These are phyloP conservation scores for Rhinella marina DNA, from an alignment of 2,797 vertebrate genomes.

Conservation along the genomic window DNA sequence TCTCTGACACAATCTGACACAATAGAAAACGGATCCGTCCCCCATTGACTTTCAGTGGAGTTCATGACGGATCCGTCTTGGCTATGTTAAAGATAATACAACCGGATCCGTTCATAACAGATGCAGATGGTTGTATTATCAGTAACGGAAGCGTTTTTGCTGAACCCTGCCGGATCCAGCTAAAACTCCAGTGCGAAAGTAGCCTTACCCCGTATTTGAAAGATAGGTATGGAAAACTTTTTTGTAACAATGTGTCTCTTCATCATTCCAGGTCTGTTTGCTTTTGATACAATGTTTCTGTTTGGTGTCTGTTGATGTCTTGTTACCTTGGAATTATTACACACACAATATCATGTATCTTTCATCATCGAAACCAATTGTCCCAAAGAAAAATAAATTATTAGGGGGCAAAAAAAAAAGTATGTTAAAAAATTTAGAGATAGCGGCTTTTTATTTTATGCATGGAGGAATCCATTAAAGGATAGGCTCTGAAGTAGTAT, in stretches of 20 bases:
- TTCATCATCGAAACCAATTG: conserved; percentile 40
- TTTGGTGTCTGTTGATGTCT: conserved; percentile 2
- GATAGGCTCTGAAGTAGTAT: conserved; percentile 92
- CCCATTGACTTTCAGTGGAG: no score
- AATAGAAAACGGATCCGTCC: no score
- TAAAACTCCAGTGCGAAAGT: no score
- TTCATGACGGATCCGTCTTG: no score
- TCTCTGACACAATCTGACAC: no score
- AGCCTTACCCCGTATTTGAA: neutral
- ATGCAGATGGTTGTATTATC: no score
- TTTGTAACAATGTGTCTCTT: neutral
- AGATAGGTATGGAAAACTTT: neutral
- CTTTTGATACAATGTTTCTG: neutral
- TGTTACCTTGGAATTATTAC: conserved; percentile 3
- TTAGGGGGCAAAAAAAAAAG: conserved; percentile 66
- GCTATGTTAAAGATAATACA: no score
- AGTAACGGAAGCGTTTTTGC: no score
- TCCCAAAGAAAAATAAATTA: conserved; percentile 59
- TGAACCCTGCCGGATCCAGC: no score
- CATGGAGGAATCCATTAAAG: conserved; percentile 98
- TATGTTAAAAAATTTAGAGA: conserved; percentile 89
- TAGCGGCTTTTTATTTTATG: conserved; percentile 96
- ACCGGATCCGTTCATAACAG: no score
- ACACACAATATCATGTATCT: neutral
- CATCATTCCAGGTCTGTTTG: neutral